Base-by-base conservation (phyloP, 2,888 invertebrate species). In the Agonopterix heracliana region DNA sequence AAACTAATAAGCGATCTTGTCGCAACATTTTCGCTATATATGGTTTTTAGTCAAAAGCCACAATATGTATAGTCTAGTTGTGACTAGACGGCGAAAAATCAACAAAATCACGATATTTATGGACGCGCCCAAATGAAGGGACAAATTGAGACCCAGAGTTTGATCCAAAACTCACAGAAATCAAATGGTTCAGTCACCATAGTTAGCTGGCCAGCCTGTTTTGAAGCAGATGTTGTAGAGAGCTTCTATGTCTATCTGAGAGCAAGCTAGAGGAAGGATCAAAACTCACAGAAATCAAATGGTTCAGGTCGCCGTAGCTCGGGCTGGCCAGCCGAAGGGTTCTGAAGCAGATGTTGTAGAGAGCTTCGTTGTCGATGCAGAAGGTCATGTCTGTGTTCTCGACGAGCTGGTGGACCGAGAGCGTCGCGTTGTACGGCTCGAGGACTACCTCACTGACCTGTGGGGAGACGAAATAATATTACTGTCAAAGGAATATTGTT, bases 201-300 rank as follows among this genome's bases (percentile, higher is more conserved):
- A 96, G n/a, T 93, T 95, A 95, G 50, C 91, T 93, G 61, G 82
- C 78, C 1, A 94, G 83, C 55, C 93, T 0, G 94, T 94, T 34
- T 93, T 82, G 90, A 94, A 94, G 85, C 94, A 94, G 66, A 94
- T 94, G 77, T 94, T 93, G 82, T 94, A 94, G 0, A 94, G 86
- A 4, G 94, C 94, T 68, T 94, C 94, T 75, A 94, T 94, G 81
- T 94, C 94, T 60, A 94, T 94, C 26, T 26, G 26, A 1, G 26
- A 26, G 5, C 26, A 5, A 26, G 26, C 1, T 26, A 5, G 7
- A 26, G 1, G 1, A 26, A 26, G 26, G 26, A 3, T 26, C 26
- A 26, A 26, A n/a, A 72, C 81, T 81, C 36, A 89, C 89, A 45
- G 93, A 92, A 26, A 94, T 94, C 56, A 95, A 83, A 81, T 95